Evolutionary conservation across 2,888 invertebrate species (phyloP).

Genomic region (Agriotes lineatus): DNA sequence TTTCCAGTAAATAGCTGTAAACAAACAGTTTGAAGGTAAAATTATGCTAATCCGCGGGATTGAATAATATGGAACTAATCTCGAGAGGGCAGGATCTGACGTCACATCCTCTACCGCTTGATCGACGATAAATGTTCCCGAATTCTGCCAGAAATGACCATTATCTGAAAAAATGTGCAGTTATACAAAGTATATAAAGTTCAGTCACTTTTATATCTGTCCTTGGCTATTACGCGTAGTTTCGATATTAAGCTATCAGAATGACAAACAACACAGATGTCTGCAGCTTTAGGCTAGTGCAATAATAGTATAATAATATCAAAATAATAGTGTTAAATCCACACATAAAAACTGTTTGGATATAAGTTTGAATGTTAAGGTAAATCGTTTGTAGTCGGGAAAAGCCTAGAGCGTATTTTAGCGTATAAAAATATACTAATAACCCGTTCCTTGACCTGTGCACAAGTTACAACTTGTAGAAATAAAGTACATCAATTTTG

Average conservation of each 20-base stretch:
- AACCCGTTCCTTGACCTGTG: slow-evolving; percentile 32
- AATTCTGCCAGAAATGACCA: slow-evolving; percentile 10
- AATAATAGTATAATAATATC: no score
- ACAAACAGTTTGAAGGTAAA: slow-evolving; percentile 10
- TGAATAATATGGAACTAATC: slow-evolving; percentile 20
- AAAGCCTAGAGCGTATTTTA: background rate
- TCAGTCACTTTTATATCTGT: background rate
- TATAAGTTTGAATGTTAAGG: no score
- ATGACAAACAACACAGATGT: no score
- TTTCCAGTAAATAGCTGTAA: background rate
- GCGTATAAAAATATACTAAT: background rate
- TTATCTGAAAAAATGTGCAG: slow-evolving; percentile 3
- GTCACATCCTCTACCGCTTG: slow-evolving; percentile 13
- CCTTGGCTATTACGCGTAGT: background rate
- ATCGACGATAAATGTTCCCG: slow-evolving; percentile 7
- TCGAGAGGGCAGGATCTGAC: slow-evolving; percentile 12
- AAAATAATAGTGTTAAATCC: no score
- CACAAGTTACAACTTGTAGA: slow-evolving; percentile 26
- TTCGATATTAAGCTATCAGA: background rate
- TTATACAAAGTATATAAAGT: background rate
- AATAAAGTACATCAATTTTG: background rate
- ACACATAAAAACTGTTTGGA: no score
- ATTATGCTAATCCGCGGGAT: background rate
- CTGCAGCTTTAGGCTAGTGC: no score
- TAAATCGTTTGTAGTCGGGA: background rate